Evolutionary conservation across 2,797 vertebrate genomes (phyloP), one percentile per base, ranked within the genome.

Genomic region (Hippocampus kuda): DNA sequence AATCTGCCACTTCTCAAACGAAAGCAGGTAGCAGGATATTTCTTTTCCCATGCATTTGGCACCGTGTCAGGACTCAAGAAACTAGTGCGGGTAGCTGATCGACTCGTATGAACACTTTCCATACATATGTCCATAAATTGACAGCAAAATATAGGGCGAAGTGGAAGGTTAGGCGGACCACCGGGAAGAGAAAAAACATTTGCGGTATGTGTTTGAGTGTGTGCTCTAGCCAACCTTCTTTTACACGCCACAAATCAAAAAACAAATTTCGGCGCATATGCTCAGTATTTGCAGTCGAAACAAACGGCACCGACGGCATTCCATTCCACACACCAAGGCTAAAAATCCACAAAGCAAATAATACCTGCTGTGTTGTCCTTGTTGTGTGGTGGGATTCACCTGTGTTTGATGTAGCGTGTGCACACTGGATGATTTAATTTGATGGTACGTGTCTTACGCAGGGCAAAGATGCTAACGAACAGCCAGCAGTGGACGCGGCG

Each of bases 401-500:
- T n/a, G n/a, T 54, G n/a, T 22, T 53, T 26, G 11, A 24, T 26
- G 20, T 56, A 34, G 46, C 5, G 11, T 54, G 15, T 51, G 16
- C 16, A 3, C 24, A 49, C 16, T 51, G n/a, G n/a, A 20, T 41
- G 66, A 66, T 66, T 53, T 53, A 53, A 1, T 53, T 16, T 20
- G 30, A 20, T 2, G 49, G 6, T 30, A 20, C 42, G 46, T 5
- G 4, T 38, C 11, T 38, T 67, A 66, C 26, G 7, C 56, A 87
- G 86, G 80, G 22, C 20, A 78, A 73, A 68, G 83, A 86, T 27
- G 38, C 48, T 30, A 82, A 81, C 44, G 78, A 79, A 65, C 70
- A 77, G 70, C 81, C 87, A 7, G 83, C 85, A 56, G 56, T 72
- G 5, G 75, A 70, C 11, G 53, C 60, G 0, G 80, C 82, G 69